A percentile compares a stretch with the other conserved stretches of the same genome.
These are phyloP conservation scores for Eilema caniola DNA, from an alignment of 2,888 invertebrate species.

Conservation along the genomic window DNA sequence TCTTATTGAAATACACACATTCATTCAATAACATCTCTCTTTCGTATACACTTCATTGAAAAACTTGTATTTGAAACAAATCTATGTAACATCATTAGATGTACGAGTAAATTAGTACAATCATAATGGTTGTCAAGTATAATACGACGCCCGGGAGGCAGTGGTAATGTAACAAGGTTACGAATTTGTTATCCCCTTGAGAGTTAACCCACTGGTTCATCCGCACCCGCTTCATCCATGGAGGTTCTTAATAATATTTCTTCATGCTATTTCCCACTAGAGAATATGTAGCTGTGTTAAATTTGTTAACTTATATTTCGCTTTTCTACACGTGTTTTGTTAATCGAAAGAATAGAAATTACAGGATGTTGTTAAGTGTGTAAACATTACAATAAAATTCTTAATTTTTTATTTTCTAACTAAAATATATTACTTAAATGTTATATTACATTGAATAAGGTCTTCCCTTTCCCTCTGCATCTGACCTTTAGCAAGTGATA, in stretches of 20 bases:
- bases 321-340: slow-evolving; percentile 26
- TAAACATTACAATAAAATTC: neutral
- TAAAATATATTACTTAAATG: too few relatives aligned
- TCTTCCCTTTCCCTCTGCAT: too few relatives aligned
- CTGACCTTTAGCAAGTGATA: neutral
- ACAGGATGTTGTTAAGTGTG: neutral
- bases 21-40: neutral
- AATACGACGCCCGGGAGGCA: slow-evolving; percentile 54
- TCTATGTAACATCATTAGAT: slow-evolving; percentile 43
- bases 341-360: slow-evolving; percentile 6
- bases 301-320: slow-evolving; percentile 44
- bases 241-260: slow-evolving; percentile 61
- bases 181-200: slow-evolving; percentile 63
- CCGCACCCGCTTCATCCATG: slow-evolving; percentile 53
- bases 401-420: too few relatives aligned
- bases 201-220: slow-evolving; percentile 54
- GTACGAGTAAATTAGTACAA: slow-evolving; percentile 58
- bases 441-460: too few relatives aligned
- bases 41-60: neutral
- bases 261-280: slow-evolving; percentile 53
- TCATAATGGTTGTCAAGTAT: slow-evolving; percentile 62
- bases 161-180: slow-evolving; percentile 57
- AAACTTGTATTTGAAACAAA: slow-evolving; percentile 32
- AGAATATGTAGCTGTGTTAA: slow-evolving; percentile 40
- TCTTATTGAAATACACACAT: neutral